These are phyloP conservation scores for Sprattus sprattus DNA, from an alignment of 2,113 vertebrate genomes.

Conservation along the genomic window DNA sequence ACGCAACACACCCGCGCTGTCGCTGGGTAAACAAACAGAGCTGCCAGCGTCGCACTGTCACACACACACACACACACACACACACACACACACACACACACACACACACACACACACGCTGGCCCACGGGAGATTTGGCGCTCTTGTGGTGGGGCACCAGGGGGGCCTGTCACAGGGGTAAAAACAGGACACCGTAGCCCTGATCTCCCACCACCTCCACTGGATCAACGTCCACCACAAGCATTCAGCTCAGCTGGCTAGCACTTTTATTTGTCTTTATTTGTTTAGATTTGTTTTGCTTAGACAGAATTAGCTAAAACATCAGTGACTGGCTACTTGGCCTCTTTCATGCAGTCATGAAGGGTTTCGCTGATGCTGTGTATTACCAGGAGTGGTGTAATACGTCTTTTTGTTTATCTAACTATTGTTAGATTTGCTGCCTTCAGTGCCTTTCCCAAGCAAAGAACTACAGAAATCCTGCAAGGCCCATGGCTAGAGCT, in stretches of 20 bases:
- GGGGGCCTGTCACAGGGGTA: neutral
- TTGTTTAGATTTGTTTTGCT: neutral
- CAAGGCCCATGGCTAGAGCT: no score
- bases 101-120: no score
- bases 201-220: neutral
- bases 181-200: neutral
- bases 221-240: neutral
- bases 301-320: neutral
- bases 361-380: neutral
- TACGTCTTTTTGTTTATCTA: neutral
- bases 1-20: neutral
- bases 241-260: neutral
- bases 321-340: no score
- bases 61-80: no score
- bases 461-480: no score
- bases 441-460: no score
- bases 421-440: neutral
- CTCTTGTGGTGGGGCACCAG: neutral
- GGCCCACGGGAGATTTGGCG: neutral
- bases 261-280: neutral
- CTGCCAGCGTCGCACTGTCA: neutral
- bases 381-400: no score
- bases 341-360: neutral
- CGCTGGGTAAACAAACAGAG: conserved; percentile 27
- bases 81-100: no score